A percentile compares a stretch with the other conserved stretches of the same genome.
phyloP scores from a whole-genome alignment of 1,140 invertebrate species.

The Parasteatoda tepidariorum region DNA sequence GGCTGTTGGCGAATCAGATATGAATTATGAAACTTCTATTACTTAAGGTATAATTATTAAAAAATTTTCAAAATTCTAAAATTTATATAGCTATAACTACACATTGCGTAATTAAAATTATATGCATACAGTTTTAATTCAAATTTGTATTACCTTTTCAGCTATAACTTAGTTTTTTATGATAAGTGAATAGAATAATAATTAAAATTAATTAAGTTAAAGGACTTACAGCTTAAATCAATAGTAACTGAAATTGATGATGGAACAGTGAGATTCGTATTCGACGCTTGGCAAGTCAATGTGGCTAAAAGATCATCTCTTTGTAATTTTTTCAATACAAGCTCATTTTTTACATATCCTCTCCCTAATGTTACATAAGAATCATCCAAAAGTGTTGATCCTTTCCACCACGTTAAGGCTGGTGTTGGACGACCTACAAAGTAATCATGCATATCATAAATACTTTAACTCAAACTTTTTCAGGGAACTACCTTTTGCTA shows the following conservation, averaged over 20 bases:
- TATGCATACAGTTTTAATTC: no score
- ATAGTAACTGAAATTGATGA: conserved; percentile 83
- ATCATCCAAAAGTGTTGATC: conserved; percentile 61
- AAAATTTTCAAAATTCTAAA: no score
- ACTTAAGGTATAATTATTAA: no score
- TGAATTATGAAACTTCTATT: no score
- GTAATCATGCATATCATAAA: no score
- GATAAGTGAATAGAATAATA: not conserved
- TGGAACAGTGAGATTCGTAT: conserved; percentile 81
- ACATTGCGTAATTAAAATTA: not conserved
- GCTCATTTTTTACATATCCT: conserved; percentile 68
- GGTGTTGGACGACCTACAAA: conserved; percentile 60
- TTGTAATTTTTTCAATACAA: conserved; percentile 79
- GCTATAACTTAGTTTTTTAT: not conserved
- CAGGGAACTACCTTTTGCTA: no score
- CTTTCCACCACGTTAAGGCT: conserved; percentile 63
- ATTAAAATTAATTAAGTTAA: not conserved
- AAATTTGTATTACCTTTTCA: not conserved
- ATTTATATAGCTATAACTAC: not conserved
- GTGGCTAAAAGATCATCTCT: conserved; percentile 82
- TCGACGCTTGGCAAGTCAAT: conserved; percentile 86
- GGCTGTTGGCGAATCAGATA: no score
- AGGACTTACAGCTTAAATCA: conserved; percentile 72
- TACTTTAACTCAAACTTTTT: no score
- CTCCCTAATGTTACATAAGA: conserved; percentile 33